Base-by-base conservation (phyloP, 2,888 invertebrate genomes). In the Sinodicranocentrus sp. region DNA sequence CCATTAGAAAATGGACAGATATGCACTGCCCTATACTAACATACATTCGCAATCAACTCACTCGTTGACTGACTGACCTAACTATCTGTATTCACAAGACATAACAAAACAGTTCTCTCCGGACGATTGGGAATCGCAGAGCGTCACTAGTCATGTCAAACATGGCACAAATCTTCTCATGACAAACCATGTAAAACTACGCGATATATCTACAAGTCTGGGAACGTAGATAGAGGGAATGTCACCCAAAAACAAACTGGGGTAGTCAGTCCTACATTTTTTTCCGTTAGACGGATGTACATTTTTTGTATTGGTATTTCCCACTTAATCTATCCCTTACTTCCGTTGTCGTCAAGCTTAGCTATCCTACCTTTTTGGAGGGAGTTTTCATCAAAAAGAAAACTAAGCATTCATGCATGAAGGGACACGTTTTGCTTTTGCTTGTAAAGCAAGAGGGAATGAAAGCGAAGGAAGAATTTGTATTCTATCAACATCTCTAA, bases 71-170 rank as follows among this genome's bases (percentile, higher is more conserved):
- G 71, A 68, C 68, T 48, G 44, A 71, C 71, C 71, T 57, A 57
- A 57, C 33, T 33, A 71, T 71, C 57, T 54, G 71, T 71, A 71
- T 71, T 28, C 71, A 39, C 21, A 54, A 71, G 71, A 71, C 71
- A 71, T 33, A 25, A 70, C 70, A 70, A 52, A 33, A 33, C 39
- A 71, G 33, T 57, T 71, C 57, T 21, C 54, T 57, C 39, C 25
- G 25, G 23, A 57, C 71, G 57, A 71, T 71, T 71, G 71, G 71
- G 54, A 71, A 71, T 71, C 71, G 71, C 54, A 43, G 23, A 52
- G 68, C 48, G 68, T 70, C 68, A 52, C 68, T 52, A 70, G 68
- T 70, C 68, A 57, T 71, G 71, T 71, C 71, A 71, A 71, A 71
- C 71, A 70, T 48, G 48, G 68, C 48, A 33, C 33, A 10, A 70